Conservation (phyloP, 2,888 invertebrate species). For the Stramonita haemastoma region DNA sequence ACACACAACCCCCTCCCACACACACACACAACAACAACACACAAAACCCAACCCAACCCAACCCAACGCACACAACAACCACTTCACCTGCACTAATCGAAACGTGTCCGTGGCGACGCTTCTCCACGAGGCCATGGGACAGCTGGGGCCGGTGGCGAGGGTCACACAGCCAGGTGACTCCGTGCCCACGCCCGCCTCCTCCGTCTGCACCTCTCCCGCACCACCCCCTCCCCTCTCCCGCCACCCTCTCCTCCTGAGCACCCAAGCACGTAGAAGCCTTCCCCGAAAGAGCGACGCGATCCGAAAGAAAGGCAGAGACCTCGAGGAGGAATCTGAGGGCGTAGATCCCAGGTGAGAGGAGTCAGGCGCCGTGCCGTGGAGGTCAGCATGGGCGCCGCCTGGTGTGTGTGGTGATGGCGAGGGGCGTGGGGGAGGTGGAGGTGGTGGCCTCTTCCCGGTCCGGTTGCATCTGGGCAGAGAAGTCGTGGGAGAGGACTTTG, state of each 20-base stretch:
- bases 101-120: slow-evolving; percentile 25
- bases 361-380: slow-evolving; percentile 28
- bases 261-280: not conserved
- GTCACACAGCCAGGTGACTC: not conserved
- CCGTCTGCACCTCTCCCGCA: not conserved
- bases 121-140: not conserved
- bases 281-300: not conserved
- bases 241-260: too few relatives aligned
- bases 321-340: not conserved
- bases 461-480: slow-evolving; percentile 49
- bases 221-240: too few relatives aligned
- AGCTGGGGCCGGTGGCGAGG: not conserved
- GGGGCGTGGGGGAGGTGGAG: slow-evolving; percentile 46
- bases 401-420: slow-evolving; percentile 40
- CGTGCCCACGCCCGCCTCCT: slow-evolving; percentile 13
- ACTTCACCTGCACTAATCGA: slow-evolving; percentile 32
- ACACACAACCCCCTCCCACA: not conserved
- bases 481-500: slow-evolving; percentile 52
- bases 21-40: not conserved
- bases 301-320: not conserved
- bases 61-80: not conserved
- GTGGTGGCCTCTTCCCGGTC: slow-evolving; percentile 45
- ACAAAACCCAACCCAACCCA: not conserved
- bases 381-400: slow-evolving; percentile 35
- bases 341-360: not conserved